Base-by-base conservation (phyloP, 2,113 vertebrate species). In the Xerus inauris region DNA sequence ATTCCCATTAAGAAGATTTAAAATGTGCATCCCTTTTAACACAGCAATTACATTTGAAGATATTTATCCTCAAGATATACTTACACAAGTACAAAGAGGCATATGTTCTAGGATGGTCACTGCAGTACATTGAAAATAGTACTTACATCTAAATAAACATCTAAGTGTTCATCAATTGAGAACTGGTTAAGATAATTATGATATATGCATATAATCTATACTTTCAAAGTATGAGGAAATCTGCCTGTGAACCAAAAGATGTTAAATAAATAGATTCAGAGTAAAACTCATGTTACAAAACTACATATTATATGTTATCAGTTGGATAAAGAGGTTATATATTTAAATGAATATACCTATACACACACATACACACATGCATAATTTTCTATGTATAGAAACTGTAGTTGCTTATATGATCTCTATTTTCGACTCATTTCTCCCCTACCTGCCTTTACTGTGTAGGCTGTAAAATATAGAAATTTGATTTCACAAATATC, bases 1-100 rank as follows among this genome's bases (percentile, higher is more conserved):
- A 92, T 84, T 35, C 4, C 57, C 40, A 94, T 93, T 92, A 87
- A 84, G 54, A 85, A 75, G 59, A 97, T 88, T 95, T 95, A 97
- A 95, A 87, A 85, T 59, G 30, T 85, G 4, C 42, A 67, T 87
- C 32, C 11, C 49, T 92, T 94, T 96, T 94, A 96, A 95, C 77
- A 12, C 38, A 77, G 32, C 51, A 87, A 90, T 85, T 95, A 82
- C 1, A 88, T 28, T 94, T 85, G 54, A 94, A 72, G 81, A 49
- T 84, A 96, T 92, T 87, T 85, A 92, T 96, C 65, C 51, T 95
- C 51, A 96, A 85, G 64, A 71, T 92, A 84, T 26, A 89, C 14
- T 89, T 71, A 92, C 20, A 75, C 9, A 94, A 89, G 19, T 88
- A 8, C 20, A 89, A 92, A 95, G 64, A n/a, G 62, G 10, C 35